Evolutionary conservation across 2,888 invertebrate genomes (phyloP), one percentile per base, ranked within the genome.

Genomic region (Sminthurides aquaticus): DNA sequence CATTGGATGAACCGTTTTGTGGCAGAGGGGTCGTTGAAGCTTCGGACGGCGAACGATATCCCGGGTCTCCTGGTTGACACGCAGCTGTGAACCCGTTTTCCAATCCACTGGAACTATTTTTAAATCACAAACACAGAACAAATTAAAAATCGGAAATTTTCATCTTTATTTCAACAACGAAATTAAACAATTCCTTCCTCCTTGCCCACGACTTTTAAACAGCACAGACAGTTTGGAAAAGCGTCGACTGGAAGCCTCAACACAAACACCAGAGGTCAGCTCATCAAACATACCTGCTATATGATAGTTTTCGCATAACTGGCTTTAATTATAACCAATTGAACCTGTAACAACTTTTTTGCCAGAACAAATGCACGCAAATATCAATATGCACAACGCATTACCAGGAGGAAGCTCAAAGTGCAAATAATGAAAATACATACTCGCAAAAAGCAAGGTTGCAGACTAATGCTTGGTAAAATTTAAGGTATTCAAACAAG

Each of bases 81-180:
- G n/a, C n/a, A 34, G 62, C 2, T n/a, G 34, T 34, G 56, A 34
- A 56, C 15, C 62, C 62, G 62, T 62, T 62, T 43, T 62, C 62
- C 62, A 62, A 24, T 22, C 27, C 20, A 62, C 55, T 55, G 2
- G 62, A 55, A 56, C 62, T 62, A 15, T 15, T 5, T 34, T 34
- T 34, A 55, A 61, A 3, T 20, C 28, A 43, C 20, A 43, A 22
- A 25, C 29, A n/a, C 8, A 22, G n/a, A n/a, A n/a, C n/a, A n/a
- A n/a, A n/a, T n/a, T n/a, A n/a, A n/a, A n/a, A n/a, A n/a, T n/a
- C n/a, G n/a, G n/a, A n/a, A n/a, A n/a, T n/a, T n/a, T n/a, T n/a
- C n/a, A n/a, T n/a, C n/a, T n/a, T n/a, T n/a, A n/a, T n/a, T n/a
- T n/a, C n/a, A n/a, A n/a, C 3, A 11, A 15, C 43, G 29, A 11